Evolutionary conservation across 1,140 invertebrate genomes (phyloP).

Genomic region (Macrosteles quadrilineatus): DNA sequence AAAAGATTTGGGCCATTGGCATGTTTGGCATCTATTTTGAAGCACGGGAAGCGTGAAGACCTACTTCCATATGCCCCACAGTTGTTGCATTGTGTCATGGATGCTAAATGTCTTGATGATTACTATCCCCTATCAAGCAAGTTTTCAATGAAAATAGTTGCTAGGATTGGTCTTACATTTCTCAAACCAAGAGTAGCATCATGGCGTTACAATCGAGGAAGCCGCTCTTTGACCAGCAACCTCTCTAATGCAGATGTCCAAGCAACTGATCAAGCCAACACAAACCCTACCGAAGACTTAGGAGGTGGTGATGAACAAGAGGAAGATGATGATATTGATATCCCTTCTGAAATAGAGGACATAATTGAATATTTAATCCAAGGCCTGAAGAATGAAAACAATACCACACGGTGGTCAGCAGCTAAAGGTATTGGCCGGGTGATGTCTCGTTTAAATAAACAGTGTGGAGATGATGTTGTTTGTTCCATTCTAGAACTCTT

Average conservation of each 20-base stretch:
- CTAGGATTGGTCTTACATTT: conserved; percentile 86
- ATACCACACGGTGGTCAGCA: conserved; percentile 86
- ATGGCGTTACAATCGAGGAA: conserved; percentile 91
- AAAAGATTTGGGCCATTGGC: conserved; percentile 65
- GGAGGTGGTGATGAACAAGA: conserved; percentile 45
- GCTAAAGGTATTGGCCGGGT: conserved; percentile 95
- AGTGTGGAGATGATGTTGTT: conserved; percentile 90
- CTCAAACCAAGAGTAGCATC: conserved; percentile 81
- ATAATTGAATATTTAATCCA: conserved; percentile 87
- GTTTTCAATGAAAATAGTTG: conserved; percentile 89
- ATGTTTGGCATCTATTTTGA: conserved; percentile 83
- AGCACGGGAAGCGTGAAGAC: conserved; percentile 92
- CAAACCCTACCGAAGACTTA: conserved; percentile 37
- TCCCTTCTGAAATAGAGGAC: conserved; percentile 82
- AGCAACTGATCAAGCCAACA: conserved; percentile 22
- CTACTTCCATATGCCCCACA: conserved; percentile 72
- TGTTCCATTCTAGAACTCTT: conserved; percentile 85
- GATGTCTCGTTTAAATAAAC: conserved; percentile 82
- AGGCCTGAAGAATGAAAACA: conserved; percentile 75
- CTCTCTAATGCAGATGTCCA: conserved; percentile 50
- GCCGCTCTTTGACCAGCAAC: conserved; percentile 70
- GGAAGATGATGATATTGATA: conserved; percentile 56
- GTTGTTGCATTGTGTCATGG: conserved; percentile 72
- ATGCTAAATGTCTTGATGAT: conserved; percentile 68
- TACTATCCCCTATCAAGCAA: conserved; percentile 80